Evolutionary conservation across 2,113 vertebrate species (phyloP), one percentile per base, ranked within the genome.

Genomic region (Tiliqua scincoides): DNA sequence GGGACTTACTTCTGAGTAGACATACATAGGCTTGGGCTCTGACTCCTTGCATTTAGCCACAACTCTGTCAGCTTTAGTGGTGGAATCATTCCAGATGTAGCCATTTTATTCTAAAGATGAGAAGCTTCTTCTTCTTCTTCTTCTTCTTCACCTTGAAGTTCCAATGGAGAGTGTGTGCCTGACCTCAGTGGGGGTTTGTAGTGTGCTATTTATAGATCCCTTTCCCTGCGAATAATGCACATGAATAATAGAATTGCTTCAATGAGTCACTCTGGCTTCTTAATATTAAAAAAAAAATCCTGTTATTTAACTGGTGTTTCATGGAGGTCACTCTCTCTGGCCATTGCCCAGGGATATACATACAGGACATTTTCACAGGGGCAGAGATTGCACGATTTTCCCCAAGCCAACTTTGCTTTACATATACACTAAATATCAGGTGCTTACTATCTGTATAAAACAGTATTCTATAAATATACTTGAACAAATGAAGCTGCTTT

Each of bases 201-300:
- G 52, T 72, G 65, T 48, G 67, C 67, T 71, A 79, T 85, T 79
- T 85, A 85, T 79, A 79, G 73, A 79, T 78, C 65, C n/a, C 7
- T 85, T 79, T 23, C 84, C 37, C 76, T 72, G 67, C 52, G 79
- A n/a, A 85, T 72, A 85, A 79, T 61, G 67, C 54, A 40, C 84
- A 85, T 79, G 84, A 61, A 79, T 72, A 71, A 85, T 85, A 79
- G 76, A 85, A 79, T 27, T 71, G 52, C 54, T 85, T 52, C 77
- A 61, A 32, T 62, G 52, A 78, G 76, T 71, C 35, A 27, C 54
- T 79, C 76, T 23, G 23, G 37, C 63, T 71, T 79, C 67, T 43
- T 61, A 32, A 52, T 48, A 68, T 70, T 70, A 32, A 62, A 52
- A 52, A 52, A 52, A n/a, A 32, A 43, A 62, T n/a, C 67, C 23